A percentile compares a stretch with the other conserved stretches of the same genome.
Conservation (phyloP, 2,113 vertebrate species). For the Zingel zingel region DNA sequence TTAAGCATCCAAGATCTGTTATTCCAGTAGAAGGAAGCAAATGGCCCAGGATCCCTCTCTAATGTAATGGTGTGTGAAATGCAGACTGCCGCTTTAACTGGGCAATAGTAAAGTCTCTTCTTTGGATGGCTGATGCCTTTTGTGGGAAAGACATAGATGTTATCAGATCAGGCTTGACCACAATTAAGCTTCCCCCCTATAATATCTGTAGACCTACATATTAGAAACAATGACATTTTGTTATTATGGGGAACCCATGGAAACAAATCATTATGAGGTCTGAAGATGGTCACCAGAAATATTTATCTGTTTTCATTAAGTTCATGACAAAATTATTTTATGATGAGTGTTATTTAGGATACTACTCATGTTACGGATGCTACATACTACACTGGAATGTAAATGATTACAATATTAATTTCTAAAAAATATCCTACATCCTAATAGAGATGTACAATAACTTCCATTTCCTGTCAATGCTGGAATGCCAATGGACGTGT, state of each 20-base stretch:
- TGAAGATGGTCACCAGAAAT: background rate
- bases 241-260: background rate
- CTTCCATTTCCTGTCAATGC: background rate
- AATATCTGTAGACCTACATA: background rate
- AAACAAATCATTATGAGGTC: background rate
- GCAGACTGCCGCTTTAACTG: conserved; percentile 43
- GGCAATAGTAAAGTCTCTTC: conserved; percentile 62
- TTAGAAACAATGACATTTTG: background rate
- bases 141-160: conserved; percentile 45
- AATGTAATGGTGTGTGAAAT: conserved; percentile 62
- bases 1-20: conserved; percentile 34
- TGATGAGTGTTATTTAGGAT: background rate
- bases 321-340: background rate
- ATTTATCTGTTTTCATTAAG: background rate
- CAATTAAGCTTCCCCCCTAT: background rate
- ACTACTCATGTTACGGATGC: background rate
- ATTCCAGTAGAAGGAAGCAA: conserved; percentile 44
- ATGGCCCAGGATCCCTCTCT: conserved; percentile 32
- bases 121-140: conserved; percentile 47
- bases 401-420: background rate
- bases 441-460: background rate
- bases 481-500: background rate
- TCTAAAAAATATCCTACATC: too few species aligned
- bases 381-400: background rate
- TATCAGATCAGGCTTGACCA: conserved; percentile 54